Percentiles rank a stretch among this genome's conserved stretches.
phyloP scores from a whole-genome alignment of 1,140 invertebrate species.

The Oncopeltus fasciatus region DNA sequence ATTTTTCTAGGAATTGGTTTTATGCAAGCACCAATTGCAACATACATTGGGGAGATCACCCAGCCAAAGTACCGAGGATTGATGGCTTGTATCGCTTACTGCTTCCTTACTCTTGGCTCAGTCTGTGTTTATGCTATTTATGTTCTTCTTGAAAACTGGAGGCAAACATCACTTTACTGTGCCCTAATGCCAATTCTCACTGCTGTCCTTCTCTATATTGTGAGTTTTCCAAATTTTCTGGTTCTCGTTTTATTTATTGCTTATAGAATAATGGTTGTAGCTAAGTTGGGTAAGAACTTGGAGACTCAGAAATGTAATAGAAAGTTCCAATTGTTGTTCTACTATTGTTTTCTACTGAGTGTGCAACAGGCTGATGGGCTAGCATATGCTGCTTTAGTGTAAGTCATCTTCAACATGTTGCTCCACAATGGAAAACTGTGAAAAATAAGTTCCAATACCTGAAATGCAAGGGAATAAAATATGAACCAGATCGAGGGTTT shows the following conservation, averaged over 20 bases:
- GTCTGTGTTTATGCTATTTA: slow-evolving; percentile 17
- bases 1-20: slow-evolving; percentile 33
- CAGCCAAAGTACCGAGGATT: slow-evolving; percentile 25
- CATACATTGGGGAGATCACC: slow-evolving; percentile 38
- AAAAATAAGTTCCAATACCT: no score
- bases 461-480: no score
- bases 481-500: no score
- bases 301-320: no score
- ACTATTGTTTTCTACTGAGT: no score
- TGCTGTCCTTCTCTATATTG: slow-evolving; percentile 2
- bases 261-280: no score
- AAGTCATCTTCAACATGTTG: no score
- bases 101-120: slow-evolving; percentile 17
- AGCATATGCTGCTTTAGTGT: no score
- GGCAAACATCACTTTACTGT: slow-evolving; percentile 6
- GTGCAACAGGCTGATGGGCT: no score
- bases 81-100: slow-evolving; percentile 17
- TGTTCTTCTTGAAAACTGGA: slow-evolving; percentile 16
- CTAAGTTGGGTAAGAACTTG: no score
- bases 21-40: slow-evolving; percentile 35
- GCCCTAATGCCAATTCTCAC: slow-evolving; percentile 12
- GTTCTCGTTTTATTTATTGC: not conserved
- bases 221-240: slow-evolving; percentile 1
- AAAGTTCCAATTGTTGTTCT: no score
- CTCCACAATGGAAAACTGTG: no score